phyloP scores from a whole-genome alignment of 2,113 vertebrate genomes.

The Eleginops maclovinus region DNA sequence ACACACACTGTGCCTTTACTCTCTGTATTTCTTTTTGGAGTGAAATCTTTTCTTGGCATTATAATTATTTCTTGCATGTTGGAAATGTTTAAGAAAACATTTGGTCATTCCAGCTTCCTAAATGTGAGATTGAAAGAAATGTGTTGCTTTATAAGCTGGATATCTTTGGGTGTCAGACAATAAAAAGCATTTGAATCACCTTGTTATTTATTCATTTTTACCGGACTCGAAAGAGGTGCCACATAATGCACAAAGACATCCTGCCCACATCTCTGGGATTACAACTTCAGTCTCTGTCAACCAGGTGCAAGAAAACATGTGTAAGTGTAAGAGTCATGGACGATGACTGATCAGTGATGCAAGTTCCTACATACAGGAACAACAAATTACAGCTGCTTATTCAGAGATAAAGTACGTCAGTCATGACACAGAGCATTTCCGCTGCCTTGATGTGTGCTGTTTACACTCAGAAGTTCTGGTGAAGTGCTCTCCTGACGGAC shows the following conservation, averaged over 20 bases:
- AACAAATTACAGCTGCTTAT: conserved; percentile 53
- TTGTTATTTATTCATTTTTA: not conserved
- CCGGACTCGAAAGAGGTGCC: no score
- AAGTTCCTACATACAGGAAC: conserved; percentile 47
- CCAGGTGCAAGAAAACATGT: not conserved
- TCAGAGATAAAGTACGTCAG: conserved; percentile 70
- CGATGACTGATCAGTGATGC: conserved; percentile 41
- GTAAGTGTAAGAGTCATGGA: not conserved
- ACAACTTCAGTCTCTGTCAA: not conserved
- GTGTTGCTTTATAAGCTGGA: not conserved
- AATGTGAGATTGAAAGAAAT: not conserved
- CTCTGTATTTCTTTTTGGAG: not conserved
- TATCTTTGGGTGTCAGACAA: not conserved
- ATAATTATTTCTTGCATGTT: not conserved
- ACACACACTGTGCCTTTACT: not conserved
- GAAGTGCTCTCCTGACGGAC: conserved; percentile 71
- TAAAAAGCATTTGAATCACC: no score
- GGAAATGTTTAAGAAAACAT: not conserved
- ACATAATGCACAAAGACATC: not conserved
- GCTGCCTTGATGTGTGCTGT: conserved; percentile 78
- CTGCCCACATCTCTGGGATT: not conserved
- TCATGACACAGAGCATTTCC: conserved; percentile 71
- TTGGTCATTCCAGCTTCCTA: not conserved
- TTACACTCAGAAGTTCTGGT: conserved; percentile 65
- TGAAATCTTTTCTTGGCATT: no score